phyloP scores from a whole-genome alignment of 1,140 invertebrate species.

The Ceratosolen fusciceps region DNA sequence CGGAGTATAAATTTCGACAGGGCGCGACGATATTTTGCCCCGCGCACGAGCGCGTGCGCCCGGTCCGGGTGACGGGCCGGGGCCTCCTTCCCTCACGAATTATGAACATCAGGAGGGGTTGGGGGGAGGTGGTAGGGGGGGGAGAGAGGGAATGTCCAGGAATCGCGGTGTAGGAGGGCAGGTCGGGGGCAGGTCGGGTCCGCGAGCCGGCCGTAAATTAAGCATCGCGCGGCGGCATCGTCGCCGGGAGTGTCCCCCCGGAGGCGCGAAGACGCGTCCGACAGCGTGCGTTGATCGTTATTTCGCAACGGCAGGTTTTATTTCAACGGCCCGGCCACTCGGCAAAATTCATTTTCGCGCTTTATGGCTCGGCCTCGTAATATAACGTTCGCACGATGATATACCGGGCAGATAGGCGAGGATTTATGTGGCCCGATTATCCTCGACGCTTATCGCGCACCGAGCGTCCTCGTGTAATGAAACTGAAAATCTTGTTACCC shows the following conservation, averaged over 20 bases:
- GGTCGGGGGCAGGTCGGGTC: not conserved
- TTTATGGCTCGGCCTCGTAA: constrained; percentile 22
- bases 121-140: no score
- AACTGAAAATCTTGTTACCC: constrained; percentile 46
- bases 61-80: not conserved
- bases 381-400: constrained; percentile 41
- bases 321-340: not conserved
- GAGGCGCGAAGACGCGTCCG: constrained; percentile 1
- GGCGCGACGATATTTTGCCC: constrained; percentile 1
- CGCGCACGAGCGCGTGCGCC: not conserved
- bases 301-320: constrained; percentile 23
- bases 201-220: not conserved
- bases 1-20: constrained; percentile 14
- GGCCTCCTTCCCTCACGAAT: not conserved
- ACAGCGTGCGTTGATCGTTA: constrained; percentile 16
- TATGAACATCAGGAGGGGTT: constrained; percentile 18
- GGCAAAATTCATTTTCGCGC: constrained; percentile 38
- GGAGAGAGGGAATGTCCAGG: no score
- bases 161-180: no score
- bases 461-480: constrained; percentile 39
- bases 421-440: constrained; percentile 44
- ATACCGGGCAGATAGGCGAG: constrained; percentile 36
- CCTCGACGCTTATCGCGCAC: constrained; percentile 29
- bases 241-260: not conserved
- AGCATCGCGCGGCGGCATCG: not conserved